Evolutionary conservation across 2,113 vertebrate genomes (phyloP).

Genomic region (Elachura formosa): DNA sequence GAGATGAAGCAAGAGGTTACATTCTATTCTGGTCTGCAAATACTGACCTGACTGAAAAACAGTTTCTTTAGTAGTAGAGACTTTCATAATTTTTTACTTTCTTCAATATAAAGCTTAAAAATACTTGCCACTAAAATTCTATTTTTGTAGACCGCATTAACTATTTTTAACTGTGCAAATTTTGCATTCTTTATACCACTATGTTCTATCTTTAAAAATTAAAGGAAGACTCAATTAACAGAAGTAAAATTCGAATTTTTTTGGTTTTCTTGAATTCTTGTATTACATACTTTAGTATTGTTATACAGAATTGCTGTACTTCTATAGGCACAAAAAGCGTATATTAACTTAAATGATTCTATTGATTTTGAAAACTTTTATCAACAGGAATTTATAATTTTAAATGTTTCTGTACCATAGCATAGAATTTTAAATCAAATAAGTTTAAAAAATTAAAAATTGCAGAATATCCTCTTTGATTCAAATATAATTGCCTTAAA

Average conservation of each 20-base stretch:
- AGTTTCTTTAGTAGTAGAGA: neutral
- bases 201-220: neutral
- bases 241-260: neutral
- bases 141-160: neutral
- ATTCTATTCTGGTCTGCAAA: neutral
- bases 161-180: neutral
- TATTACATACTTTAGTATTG: neutral
- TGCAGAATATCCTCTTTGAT: neutral
- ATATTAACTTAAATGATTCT: rapidly evolving
- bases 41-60: neutral
- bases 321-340: neutral
- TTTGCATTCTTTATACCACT: neutral
- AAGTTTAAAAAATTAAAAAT: neutral
- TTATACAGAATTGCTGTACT: neutral
- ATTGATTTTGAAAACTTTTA: neutral
- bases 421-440: neutral
- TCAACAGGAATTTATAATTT: neutral
- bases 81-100: neutral
- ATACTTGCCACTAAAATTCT: neutral
- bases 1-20: neutral
- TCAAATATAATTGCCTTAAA: neutral
- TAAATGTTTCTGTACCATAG: neutral
- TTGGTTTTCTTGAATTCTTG: neutral
- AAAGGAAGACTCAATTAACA: neutral
- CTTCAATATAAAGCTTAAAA: neutral